A percentile compares a stretch with the other conserved stretches of the same genome.
phyloP scores from a whole-genome alignment of 2,113 vertebrate species.

The Columbina picui region DNA sequence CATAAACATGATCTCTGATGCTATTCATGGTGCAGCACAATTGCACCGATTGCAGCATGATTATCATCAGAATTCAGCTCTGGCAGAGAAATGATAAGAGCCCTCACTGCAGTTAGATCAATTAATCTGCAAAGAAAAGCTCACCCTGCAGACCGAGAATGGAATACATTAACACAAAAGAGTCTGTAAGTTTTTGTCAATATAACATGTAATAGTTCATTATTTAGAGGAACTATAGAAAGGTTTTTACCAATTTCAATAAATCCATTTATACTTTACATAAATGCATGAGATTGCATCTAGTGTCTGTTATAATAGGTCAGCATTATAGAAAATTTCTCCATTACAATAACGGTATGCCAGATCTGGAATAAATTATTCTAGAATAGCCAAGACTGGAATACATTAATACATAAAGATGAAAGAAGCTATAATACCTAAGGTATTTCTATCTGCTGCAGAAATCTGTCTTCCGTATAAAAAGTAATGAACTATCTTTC shows the following conservation, averaged over 20 bases:
- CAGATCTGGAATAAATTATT: conserved; percentile 28
- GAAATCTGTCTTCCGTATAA: not conserved
- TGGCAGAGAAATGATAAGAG: not conserved
- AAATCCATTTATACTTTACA: conserved; percentile 36
- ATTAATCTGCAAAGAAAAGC: conserved; percentile 46
- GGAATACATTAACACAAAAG: conserved; percentile 27
- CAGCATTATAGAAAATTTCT: conserved; percentile 5
- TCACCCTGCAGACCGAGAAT: not conserved
- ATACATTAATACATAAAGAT: conserved; percentile 5
- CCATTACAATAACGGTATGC: not conserved
- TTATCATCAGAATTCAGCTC: conserved; percentile 21
- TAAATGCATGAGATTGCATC: conserved; percentile 23
- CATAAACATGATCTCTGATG: not conserved
- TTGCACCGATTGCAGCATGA: not conserved
- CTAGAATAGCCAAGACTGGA: not conserved
- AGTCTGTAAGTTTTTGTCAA: conserved; percentile 34
- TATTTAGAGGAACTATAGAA: not conserved
- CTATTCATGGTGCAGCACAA: not conserved
- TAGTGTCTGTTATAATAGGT: conserved; percentile 5
- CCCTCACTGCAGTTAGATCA: conserved; percentile 8
- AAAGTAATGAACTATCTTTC: not conserved
- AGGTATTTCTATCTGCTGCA: not conserved
- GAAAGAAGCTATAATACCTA: conserved; percentile 2
- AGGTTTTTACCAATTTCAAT: conserved; percentile 11
- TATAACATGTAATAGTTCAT: conserved; percentile 16